A percentile compares a stretch with the other conserved stretches of the same genome.
Conservation (phyloP, 2,113 vertebrate species). For the Gasterosteus nipponicus region DNA sequence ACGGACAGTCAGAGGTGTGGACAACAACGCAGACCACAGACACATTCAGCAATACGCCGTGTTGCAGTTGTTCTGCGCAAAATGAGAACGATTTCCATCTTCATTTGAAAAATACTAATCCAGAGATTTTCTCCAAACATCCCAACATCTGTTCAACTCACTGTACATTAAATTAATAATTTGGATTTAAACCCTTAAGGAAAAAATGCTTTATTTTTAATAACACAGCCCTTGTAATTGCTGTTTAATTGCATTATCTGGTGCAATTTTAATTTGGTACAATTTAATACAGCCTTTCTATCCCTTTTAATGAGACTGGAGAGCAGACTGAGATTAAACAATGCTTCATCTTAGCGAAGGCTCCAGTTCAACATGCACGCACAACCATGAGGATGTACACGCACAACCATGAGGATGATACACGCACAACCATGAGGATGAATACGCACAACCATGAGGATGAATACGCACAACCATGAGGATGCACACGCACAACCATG, state of each 20-base stretch:
- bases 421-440: too few species aligned
- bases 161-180: background rate
- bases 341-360: constrained; percentile 23
- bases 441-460: too few species aligned
- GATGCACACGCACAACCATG: too few species aligned
- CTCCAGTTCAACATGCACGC: background rate
- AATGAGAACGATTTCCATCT: background rate
- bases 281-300: constrained; percentile 6
- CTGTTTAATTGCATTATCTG: background rate
- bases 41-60: background rate
- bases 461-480: too few species aligned
- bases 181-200: background rate
- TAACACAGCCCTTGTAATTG: background rate
- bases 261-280: constrained; percentile 7
- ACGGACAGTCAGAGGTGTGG: background rate
- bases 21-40: background rate
- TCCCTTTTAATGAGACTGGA: background rate
- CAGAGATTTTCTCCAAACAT: background rate
- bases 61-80: background rate
- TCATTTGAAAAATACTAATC: background rate
- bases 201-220: background rate
- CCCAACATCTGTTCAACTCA: background rate
- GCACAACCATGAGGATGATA: background rate
- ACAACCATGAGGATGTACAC: background rate
- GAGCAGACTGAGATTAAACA: constrained; percentile 19